Percentiles rank a stretch among this genome's conserved stretches.
These are phyloP conservation scores for Pteropus rufus DNA, from an alignment of 2,797 vertebrate species.

Conservation along the genomic window DNA sequence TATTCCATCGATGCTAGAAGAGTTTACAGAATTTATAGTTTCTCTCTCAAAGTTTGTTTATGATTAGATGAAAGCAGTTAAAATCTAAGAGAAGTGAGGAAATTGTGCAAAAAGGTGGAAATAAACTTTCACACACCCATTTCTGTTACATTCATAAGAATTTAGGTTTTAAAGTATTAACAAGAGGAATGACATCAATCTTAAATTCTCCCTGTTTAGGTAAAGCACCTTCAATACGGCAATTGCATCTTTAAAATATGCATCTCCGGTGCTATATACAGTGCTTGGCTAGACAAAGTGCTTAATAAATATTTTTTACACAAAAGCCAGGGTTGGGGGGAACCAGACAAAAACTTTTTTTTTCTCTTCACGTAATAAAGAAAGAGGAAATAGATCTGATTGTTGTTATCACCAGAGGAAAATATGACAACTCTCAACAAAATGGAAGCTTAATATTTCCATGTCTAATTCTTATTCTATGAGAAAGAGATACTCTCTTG, in stretches of 20 bases:
- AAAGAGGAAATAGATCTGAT: neutral
- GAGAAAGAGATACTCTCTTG: neutral
- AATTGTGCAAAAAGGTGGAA: neutral
- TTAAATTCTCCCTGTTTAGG: neutral
- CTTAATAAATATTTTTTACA: neutral
- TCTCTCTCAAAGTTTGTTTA: neutral
- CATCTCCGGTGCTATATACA: neutral
- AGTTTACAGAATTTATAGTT: neutral
- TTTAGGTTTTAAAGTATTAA: neutral
- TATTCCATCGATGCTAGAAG: neutral
- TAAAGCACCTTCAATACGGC: neutral
- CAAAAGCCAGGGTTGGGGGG: neutral
- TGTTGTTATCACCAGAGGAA: neutral
- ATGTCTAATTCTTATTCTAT: neutral
- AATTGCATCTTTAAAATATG: neutral
- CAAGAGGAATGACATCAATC: neutral
- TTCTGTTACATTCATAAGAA: neutral
- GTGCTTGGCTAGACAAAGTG: neutral
- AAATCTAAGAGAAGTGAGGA: neutral
- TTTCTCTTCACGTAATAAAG: neutral
- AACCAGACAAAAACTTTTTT: neutral
- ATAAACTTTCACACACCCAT: neutral
- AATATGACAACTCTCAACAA: neutral
- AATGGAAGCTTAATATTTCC: neutral
- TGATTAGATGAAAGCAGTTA: neutral